phyloP scores from a whole-genome alignment of 2,888 invertebrate genomes.

The Cephus spinipes region DNA sequence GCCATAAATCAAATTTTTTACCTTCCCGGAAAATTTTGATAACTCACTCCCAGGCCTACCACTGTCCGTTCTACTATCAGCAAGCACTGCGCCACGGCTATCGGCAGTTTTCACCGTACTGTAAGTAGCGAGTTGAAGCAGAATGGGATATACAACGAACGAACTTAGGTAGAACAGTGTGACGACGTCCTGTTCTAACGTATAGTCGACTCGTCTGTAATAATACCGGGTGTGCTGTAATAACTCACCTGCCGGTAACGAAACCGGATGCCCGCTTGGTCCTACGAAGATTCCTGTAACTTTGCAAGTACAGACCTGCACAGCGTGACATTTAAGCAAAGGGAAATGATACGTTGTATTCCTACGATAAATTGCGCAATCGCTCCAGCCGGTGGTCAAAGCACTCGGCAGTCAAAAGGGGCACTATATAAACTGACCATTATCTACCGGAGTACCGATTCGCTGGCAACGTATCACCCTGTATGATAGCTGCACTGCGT shows the following conservation, averaged over 20 bases:
- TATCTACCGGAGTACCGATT: neutral
- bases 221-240: slow-evolving; percentile 38
- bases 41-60: no score
- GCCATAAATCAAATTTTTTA: neutral
- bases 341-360: neutral
- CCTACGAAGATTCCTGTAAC: neutral
- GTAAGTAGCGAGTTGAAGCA: neutral
- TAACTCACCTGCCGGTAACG: neutral
- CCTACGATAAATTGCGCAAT: neutral
- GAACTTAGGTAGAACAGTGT: slow-evolving; percentile 52
- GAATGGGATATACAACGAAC: slow-evolving; percentile 9
- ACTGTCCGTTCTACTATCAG: neutral
- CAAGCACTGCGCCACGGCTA: neutral
- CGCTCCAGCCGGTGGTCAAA: neutral
- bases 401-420: neutral
- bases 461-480: neutral
- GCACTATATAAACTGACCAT: neutral
- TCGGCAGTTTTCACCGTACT: neutral
- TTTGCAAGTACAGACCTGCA: neutral
- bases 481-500: neutral
- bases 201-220: slow-evolving; percentile 56
- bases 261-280: neutral
- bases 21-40: neutral
- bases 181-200: slow-evolving; percentile 58
- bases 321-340: neutral